phyloP scores from a whole-genome alignment of 2,888 invertebrate species.

The Ellobium chinense region DNA sequence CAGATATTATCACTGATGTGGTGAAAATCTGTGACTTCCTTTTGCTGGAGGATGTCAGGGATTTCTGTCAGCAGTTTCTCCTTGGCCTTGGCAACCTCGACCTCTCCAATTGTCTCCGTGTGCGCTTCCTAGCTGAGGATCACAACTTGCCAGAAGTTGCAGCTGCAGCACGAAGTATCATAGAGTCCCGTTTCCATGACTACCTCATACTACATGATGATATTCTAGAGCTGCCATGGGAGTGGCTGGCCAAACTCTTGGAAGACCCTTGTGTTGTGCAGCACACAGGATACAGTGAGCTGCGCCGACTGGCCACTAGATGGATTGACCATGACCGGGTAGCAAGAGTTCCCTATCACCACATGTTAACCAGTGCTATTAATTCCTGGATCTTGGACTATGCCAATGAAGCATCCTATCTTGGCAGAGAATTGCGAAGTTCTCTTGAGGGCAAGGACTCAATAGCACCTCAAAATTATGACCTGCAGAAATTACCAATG shows the following conservation, averaged over 20 bases:
- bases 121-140: constrained; percentile 71
- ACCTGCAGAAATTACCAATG: not conserved
- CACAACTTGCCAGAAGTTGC: constrained; percentile 73
- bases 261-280: constrained; percentile 70
- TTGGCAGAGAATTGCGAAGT: constrained; percentile 54
- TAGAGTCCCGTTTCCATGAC: constrained; percentile 75
- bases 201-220: constrained; percentile 73
- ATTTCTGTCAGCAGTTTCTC: constrained; percentile 74
- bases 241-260: constrained; percentile 66
- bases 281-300: constrained; percentile 68
- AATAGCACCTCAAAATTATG: not conserved
- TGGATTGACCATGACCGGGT: constrained; percentile 71
- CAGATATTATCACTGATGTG: constrained; percentile 72
- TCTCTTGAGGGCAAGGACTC: constrained; percentile 54
- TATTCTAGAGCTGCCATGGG: constrained; percentile 70
- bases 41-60: constrained; percentile 74
- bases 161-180: constrained; percentile 67
- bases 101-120: constrained; percentile 70
- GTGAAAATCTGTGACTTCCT: constrained; percentile 75
- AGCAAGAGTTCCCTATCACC: constrained; percentile 57
- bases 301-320: constrained; percentile 66
- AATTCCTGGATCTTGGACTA: constrained; percentile 66
- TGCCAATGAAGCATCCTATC: constrained; percentile 57
- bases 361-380: constrained; percentile 62
- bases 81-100: constrained; percentile 74